Percentiles rank a stretch among this genome's conserved stretches.
Evolutionary conservation across 2,797 vertebrate genomes (phyloP).

Genomic region (Amphiprion clarkii): DNA sequence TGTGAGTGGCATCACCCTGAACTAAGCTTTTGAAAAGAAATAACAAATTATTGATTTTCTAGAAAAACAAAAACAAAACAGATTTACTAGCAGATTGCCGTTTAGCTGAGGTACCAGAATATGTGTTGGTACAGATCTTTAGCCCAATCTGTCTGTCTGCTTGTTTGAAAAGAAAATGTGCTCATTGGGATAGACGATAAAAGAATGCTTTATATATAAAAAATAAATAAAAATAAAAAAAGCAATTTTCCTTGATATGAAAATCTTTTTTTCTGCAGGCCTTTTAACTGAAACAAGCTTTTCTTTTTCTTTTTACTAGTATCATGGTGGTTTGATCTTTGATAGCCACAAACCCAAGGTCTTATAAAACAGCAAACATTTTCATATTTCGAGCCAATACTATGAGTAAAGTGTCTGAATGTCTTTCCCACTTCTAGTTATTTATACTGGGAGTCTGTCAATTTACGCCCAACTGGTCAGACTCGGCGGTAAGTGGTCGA

Average conservation of each 20-base stretch:
- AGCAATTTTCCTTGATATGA: constrained; percentile 11
- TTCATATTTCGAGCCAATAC: constrained; percentile 26
- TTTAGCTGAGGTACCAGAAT: constrained; percentile 21
- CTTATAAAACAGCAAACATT: background rate
- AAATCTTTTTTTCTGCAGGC: constrained; percentile 14
- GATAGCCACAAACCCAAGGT: background rate
- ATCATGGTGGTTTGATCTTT: background rate
- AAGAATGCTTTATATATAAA: background rate
- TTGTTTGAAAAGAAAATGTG: constrained; percentile 48
- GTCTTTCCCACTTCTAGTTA: constrained; percentile 26
- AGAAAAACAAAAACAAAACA: constrained; percentile 23
- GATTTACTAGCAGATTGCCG: constrained; percentile 42
- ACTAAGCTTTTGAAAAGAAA: constrained; percentile 13
- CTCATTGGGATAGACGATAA: constrained; percentile 20
- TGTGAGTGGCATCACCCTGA: constrained; percentile 2
- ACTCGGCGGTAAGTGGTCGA: constrained; percentile 21
- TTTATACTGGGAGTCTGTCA: constrained; percentile 43
- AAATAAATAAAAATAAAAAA: background rate
- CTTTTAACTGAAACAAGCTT: background rate
- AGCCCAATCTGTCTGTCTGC: constrained; percentile 20
- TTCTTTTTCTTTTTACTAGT: background rate
- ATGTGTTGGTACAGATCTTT: constrained; percentile 23
- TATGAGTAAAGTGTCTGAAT: background rate
- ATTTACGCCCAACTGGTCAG: constrained; percentile 57
- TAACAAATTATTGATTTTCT: constrained; percentile 27